These are phyloP conservation scores for Lochmaea capreae DNA, from an alignment of 2,888 invertebrate species.

Conservation along the genomic window DNA sequence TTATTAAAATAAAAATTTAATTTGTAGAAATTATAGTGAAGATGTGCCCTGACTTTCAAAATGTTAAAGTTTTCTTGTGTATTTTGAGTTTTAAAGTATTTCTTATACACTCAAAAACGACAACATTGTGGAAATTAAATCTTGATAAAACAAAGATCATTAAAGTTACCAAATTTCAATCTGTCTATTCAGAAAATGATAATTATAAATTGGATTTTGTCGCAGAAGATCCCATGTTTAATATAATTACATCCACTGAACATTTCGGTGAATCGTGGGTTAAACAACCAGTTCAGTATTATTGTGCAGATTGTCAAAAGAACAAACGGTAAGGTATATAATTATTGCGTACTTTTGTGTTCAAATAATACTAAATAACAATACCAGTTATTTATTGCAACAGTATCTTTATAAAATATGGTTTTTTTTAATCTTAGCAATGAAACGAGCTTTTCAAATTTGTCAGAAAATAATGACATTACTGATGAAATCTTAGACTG, in stretches of 20 bases:
- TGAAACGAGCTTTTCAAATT: slow-evolving; percentile 24
- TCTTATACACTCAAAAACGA: slow-evolving; percentile 82
- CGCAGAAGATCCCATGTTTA: slow-evolving; percentile 78
- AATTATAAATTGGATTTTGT: slow-evolving; percentile 50
- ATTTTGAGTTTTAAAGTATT: slow-evolving; percentile 79
- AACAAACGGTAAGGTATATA: not conserved
- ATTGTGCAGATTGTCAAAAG: slow-evolving; percentile 70
- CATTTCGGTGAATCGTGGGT: slow-evolving; percentile 76
- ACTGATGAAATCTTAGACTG: slow-evolving; percentile 79
- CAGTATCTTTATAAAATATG: no score
- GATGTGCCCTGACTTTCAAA: slow-evolving; percentile 71
- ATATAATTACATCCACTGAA: slow-evolving; percentile 80
- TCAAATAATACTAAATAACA: no score
- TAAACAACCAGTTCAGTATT: slow-evolving; percentile 74
- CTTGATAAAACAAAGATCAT: slow-evolving; percentile 81
- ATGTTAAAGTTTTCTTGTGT: slow-evolving; percentile 68
- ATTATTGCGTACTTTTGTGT: not conserved
- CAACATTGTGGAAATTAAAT: slow-evolving; percentile 86
- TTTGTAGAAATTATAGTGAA: slow-evolving; percentile 29
- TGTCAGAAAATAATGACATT: slow-evolving; percentile 55
- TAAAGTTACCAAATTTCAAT: slow-evolving; percentile 71
- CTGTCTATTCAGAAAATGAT: slow-evolving; percentile 64
- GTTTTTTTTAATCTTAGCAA: slow-evolving; percentile 41
- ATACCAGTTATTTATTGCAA: no score
- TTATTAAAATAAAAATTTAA: slow-evolving; percentile 6